Percentiles rank a stretch among this genome's conserved stretches.
These are phyloP conservation scores for Sinosuthora webbiana DNA, from an alignment of 2,113 vertebrate genomes.

Conservation along the genomic window DNA sequence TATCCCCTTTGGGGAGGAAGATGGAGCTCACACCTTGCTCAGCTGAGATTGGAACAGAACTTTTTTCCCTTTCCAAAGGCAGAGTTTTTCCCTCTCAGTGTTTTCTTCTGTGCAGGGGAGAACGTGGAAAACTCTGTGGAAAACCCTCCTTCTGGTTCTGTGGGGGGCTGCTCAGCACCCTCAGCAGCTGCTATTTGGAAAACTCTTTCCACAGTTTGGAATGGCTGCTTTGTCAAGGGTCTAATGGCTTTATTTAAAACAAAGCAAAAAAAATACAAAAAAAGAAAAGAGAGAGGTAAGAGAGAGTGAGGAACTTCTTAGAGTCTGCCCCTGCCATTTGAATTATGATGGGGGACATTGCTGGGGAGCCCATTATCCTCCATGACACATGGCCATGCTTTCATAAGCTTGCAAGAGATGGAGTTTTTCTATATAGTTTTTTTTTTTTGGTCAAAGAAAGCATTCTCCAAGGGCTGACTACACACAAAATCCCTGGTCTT, in stretches of 20 bases:
- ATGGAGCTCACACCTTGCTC: background rate
- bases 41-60: background rate
- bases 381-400: background rate
- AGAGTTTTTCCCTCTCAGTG: background rate
- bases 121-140: background rate
- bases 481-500: background rate
- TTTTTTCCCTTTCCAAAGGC: background rate
- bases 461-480: background rate
- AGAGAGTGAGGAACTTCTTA: background rate
- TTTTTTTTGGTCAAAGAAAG: background rate
- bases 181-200: background rate
- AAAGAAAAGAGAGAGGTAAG: accelerated
- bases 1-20: background rate
- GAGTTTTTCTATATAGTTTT: background rate
- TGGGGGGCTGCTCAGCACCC: background rate
- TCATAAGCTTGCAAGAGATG: background rate
- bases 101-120: background rate
- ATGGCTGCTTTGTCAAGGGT: background rate
- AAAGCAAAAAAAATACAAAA: too few relatives aligned
- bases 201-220: background rate
- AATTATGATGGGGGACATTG: background rate
- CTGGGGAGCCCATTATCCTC: background rate
- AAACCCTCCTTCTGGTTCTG: background rate
- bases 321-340: background rate
- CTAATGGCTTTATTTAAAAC: background rate